These are phyloP conservation scores for Alviniconcha marisindica DNA, from an alignment of 1,140 invertebrate genomes.

Conservation along the genomic window DNA sequence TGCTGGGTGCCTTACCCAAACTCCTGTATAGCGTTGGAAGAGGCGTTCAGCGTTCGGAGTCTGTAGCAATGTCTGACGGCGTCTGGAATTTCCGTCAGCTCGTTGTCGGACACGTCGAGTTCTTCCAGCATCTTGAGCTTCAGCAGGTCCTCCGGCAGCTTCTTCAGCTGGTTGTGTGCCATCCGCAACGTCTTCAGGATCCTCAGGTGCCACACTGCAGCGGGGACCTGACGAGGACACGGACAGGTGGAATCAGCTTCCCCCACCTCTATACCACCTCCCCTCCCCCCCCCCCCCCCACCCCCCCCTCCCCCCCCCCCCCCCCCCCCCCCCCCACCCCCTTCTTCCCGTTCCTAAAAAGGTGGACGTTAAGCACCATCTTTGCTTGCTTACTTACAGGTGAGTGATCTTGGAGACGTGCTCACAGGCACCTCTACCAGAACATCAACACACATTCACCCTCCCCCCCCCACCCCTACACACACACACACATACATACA, in stretches of 20 bases:
- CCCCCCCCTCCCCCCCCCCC: no score
- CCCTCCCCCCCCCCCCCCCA: no score
- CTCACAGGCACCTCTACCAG: no score
- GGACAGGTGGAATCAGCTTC: no score
- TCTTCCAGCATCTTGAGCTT: conserved; percentile 61
- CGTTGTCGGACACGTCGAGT: conserved; percentile 63
- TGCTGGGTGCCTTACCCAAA: conserved; percentile 41
- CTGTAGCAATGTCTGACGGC: conserved; percentile 58
- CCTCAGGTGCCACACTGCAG: conserved; percentile 57
- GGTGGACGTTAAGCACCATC: no score
- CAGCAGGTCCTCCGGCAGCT: conserved; percentile 61
- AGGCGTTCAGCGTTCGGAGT: conserved; percentile 59
- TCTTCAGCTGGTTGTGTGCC: conserved; percentile 62
- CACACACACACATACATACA: background rate
- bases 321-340: no score
- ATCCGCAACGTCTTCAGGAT: conserved; percentile 58
- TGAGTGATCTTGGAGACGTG: no score
- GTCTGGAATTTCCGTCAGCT: conserved; percentile 58
- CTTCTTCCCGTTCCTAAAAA: no score
- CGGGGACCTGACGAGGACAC: conserved; percentile 50
- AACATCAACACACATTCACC: background rate
- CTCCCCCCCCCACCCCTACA: background rate
- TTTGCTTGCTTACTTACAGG: no score
- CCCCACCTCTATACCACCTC: no score
- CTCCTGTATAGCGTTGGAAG: conserved; percentile 64